phyloP scores from a whole-genome alignment of 1,140 invertebrate species.

The Zaprionus taronus region DNA sequence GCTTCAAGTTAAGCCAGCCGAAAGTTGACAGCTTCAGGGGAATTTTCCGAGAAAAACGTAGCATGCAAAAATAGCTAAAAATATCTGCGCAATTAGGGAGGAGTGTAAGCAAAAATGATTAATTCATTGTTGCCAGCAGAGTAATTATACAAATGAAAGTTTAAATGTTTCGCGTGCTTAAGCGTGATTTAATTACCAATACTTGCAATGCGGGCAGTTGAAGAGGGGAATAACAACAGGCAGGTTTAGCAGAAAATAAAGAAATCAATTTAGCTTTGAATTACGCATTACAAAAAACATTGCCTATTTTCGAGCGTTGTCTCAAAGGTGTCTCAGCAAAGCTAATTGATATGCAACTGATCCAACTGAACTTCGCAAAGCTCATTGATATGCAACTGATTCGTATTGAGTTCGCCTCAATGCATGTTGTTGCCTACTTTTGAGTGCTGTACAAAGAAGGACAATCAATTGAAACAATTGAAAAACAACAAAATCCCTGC shows the following conservation, averaged over 20 bases:
- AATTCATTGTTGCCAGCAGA: not conserved
- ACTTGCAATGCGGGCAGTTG: not conserved
- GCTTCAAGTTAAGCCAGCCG: not conserved
- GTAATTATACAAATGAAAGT: not conserved
- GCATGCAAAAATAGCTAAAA: not conserved
- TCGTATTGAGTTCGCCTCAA: not conserved
- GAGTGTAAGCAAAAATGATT: not conserved
- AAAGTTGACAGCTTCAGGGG: not conserved
- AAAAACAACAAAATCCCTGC: too few species aligned
- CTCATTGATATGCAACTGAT: not conserved
- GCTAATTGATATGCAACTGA: not conserved
- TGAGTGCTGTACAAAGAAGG: not conserved
- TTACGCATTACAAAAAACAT: not conserved
- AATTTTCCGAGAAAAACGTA: not conserved
- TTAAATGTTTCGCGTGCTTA: not conserved
- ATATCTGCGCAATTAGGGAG: not conserved
- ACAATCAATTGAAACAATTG: too few species aligned
- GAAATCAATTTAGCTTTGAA: too few species aligned
- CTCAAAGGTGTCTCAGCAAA: not conserved
- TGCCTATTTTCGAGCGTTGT: constrained; percentile 17
- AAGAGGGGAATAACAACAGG: too few species aligned
- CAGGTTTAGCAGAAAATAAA: too few species aligned
- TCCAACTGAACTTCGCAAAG: not conserved
- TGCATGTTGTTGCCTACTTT: not conserved
- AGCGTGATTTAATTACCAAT: not conserved